These are phyloP conservation scores for Temnothorax curvispinosus DNA, from an alignment of 1,140 invertebrate genomes.

Conservation along the genomic window DNA sequence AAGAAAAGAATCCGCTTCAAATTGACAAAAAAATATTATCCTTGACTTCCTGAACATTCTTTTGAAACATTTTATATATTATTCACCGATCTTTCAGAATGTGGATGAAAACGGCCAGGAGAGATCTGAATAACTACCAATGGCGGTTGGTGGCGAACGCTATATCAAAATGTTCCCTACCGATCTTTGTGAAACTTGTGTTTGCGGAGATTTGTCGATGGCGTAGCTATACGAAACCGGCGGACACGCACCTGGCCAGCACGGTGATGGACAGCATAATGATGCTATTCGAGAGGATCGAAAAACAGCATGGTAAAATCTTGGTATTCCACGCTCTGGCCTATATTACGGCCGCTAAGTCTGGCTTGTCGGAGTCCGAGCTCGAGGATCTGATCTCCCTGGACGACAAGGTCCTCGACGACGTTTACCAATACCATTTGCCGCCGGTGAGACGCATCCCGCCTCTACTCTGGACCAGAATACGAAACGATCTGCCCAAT, in stretches of 20 bases:
- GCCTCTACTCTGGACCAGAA: slow-evolving; percentile 97
- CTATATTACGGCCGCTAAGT: slow-evolving; percentile 97
- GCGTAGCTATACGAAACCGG: slow-evolving; percentile 97
- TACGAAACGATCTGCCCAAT: slow-evolving; percentile 97
- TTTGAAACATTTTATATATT: neutral
- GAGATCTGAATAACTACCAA: slow-evolving; percentile 96
- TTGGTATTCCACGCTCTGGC: slow-evolving; percentile 97
- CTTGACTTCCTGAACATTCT: neutral
- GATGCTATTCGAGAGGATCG: slow-evolving; percentile 97
- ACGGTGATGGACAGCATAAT: slow-evolving; percentile 99
- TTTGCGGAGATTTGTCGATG: slow-evolving; percentile 98
- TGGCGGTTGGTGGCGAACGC: slow-evolving; percentile 98
- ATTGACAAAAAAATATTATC: slow-evolving; percentile 37
- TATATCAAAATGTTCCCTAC: slow-evolving; percentile 96
- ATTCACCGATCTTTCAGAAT: slow-evolving; percentile 86
- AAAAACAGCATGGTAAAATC: slow-evolving; percentile 96
- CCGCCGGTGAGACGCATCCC: slow-evolving; percentile 98
- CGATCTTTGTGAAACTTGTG: slow-evolving; percentile 98
- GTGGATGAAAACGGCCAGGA: slow-evolving; percentile 96
- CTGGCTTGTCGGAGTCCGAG: slow-evolving; percentile 96
- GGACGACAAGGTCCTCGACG: slow-evolving; percentile 97
- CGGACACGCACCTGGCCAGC: slow-evolving; percentile 95
- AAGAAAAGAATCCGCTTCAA: neutral
- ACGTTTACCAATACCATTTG: slow-evolving; percentile 99
- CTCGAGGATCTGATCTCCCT: slow-evolving; percentile 97